phyloP scores from a whole-genome alignment of 2,797 vertebrate species.

The Phrynocephalus guinanensis region DNA sequence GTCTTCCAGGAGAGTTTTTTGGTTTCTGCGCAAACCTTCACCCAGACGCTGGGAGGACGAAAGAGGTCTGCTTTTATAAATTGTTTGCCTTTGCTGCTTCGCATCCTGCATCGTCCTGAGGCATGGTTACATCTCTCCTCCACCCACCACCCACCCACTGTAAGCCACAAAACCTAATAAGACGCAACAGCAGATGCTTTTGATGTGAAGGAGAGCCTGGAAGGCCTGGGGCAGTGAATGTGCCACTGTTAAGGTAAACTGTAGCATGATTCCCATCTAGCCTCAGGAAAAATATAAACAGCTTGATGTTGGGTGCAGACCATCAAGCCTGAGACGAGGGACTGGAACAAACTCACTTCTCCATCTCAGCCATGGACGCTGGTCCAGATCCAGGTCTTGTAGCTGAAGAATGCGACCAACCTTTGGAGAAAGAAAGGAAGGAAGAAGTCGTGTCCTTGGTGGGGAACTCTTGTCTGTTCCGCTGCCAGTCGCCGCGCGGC shows the following conservation, averaged over 20 bases:
- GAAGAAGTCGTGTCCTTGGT: neutral
- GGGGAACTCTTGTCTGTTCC: neutral
- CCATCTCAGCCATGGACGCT: neutral
- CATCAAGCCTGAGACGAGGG: neutral
- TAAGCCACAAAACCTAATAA: conserved; percentile 30
- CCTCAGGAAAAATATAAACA: neutral
- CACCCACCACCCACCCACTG: neutral
- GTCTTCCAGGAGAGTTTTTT: conserved; percentile 11
- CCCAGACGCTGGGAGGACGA: fast-evolving
- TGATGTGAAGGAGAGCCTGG: neutral
- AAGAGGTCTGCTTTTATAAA: neutral
- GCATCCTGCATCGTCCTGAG: neutral
- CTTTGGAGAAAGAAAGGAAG: neutral
- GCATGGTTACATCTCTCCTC: neutral
- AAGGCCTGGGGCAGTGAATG: fast-evolving
- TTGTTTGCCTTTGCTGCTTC: fast-evolving
- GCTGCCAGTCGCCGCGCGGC: neutral
- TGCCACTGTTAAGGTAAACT: neutral
- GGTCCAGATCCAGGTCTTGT: neutral
- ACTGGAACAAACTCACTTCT: neutral
- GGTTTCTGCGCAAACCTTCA: fast-evolving
- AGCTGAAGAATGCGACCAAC: neutral
- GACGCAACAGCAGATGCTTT: neutral
- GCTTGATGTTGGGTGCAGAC: neutral
- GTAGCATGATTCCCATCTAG: neutral